These are phyloP conservation scores for Aptenodytes patagonicus DNA, from an alignment of 2,113 vertebrate genomes.

Conservation along the genomic window DNA sequence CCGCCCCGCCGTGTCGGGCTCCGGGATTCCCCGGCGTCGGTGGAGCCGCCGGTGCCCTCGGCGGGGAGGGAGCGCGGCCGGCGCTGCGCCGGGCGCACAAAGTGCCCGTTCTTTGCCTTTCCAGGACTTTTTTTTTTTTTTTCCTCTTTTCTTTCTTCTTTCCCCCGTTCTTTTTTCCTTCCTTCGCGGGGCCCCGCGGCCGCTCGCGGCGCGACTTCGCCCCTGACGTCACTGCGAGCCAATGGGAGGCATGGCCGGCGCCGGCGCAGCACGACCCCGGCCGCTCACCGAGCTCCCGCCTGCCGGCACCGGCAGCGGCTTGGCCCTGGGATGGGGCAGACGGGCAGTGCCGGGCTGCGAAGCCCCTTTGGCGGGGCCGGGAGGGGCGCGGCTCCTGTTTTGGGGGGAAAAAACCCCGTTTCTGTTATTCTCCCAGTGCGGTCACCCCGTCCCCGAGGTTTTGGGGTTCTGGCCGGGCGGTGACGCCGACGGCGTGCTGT, in stretches of 20 bases:
- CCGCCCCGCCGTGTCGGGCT: background rate
- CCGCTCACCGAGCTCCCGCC: background rate
- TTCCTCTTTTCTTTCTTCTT: too few relatives aligned
- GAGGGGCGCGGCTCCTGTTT: too few relatives aligned
- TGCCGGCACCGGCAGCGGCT: background rate
- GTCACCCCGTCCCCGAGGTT: background rate
- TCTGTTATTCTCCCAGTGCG: background rate
- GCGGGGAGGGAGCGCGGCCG: background rate
- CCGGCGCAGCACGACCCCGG: too few relatives aligned
- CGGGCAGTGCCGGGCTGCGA: background rate
- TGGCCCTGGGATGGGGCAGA: background rate
- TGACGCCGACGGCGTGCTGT: background rate
- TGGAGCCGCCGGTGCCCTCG: background rate
- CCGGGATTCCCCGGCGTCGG: background rate
- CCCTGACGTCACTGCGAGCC: background rate
- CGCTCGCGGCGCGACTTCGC: background rate
- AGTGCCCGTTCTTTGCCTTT: background rate
- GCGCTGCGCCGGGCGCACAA: background rate
- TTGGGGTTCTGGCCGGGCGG: background rate
- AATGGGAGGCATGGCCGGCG: background rate
- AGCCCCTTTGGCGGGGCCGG: background rate
- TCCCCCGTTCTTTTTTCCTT: background rate
- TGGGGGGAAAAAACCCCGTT: background rate
- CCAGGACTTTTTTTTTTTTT: background rate
- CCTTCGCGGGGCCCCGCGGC: background rate